Conservation (phyloP, 2,113 vertebrate species). For the Gulo gulo region DNA sequence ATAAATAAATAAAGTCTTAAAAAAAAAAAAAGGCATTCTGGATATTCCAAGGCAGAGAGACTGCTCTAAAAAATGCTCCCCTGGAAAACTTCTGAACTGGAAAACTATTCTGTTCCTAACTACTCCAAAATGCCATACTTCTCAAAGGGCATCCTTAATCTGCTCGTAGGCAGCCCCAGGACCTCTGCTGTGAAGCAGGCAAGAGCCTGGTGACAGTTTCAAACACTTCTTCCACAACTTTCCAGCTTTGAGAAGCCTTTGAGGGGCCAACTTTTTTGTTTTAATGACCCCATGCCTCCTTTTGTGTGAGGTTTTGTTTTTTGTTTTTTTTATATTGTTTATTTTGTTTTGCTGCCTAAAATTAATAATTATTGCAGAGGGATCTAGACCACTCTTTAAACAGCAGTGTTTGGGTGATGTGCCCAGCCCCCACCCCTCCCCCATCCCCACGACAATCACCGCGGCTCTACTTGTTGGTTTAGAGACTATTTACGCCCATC, state of each 20-base stretch:
- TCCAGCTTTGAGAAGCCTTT: background rate
- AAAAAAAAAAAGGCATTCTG: background rate
- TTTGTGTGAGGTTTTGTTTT: background rate
- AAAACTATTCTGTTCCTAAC: background rate
- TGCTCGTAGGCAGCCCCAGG: too few species aligned
- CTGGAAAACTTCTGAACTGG: background rate
- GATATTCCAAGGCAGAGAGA: background rate
- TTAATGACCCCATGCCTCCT: background rate
- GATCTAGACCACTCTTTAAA: background rate
- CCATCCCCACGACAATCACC: background rate
- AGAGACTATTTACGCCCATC: conserved; percentile 57
- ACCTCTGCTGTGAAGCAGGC: background rate
- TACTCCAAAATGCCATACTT: background rate
- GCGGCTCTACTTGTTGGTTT: background rate
- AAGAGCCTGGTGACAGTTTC: background rate
- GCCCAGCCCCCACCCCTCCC: background rate
- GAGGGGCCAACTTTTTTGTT: background rate
- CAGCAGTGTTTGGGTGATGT: background rate
- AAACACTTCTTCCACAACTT: background rate
- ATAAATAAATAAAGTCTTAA: too few species aligned
- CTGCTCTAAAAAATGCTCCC: background rate
- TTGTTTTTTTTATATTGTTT: background rate
- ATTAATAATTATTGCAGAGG: background rate
- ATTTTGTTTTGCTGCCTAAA: conserved; percentile 11
- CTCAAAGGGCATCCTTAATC: background rate